Evolutionary conservation across 2,113 vertebrate genomes (phyloP).

Genomic region (Mesitornis unicolor): DNA sequence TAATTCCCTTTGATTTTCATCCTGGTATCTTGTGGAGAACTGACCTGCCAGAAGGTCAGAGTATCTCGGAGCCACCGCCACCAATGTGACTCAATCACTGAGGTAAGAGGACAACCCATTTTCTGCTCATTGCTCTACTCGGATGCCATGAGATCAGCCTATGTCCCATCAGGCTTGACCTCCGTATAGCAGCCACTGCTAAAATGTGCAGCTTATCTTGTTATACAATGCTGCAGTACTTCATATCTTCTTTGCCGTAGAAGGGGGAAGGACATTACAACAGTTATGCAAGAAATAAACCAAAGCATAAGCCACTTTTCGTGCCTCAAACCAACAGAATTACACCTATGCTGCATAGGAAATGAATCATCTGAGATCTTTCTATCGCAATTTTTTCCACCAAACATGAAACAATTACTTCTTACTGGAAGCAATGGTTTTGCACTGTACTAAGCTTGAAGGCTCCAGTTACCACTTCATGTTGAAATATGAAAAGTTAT

Average conservation of each 20-base stretch:
- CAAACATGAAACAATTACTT: constrained; percentile 2
- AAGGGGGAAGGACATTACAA: constrained; percentile 19
- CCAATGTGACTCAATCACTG: not conserved
- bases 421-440: constrained; percentile 20
- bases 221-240: not conserved
- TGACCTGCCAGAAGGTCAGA: not conserved
- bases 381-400: constrained; percentile 14
- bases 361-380: constrained; percentile 53
- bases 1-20: not conserved
- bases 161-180: fast-evolving
- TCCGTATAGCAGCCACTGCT: fast-evolving
- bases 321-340: constrained; percentile 33
- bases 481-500: not conserved
- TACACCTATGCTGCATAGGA: constrained; percentile 48
- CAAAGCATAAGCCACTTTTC: not conserved
- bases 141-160: not conserved
- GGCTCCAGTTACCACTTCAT: not conserved
- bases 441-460: not conserved
- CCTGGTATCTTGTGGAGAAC: not conserved
- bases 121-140: not conserved
- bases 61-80: fast-evolving
- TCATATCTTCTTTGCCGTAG: not conserved
- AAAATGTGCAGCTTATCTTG: not conserved
- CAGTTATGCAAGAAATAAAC: constrained; percentile 35
- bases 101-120: not conserved